Evolutionary conservation across 2,113 vertebrate genomes (phyloP).

Genomic region (Sisor rabdophorus): DNA sequence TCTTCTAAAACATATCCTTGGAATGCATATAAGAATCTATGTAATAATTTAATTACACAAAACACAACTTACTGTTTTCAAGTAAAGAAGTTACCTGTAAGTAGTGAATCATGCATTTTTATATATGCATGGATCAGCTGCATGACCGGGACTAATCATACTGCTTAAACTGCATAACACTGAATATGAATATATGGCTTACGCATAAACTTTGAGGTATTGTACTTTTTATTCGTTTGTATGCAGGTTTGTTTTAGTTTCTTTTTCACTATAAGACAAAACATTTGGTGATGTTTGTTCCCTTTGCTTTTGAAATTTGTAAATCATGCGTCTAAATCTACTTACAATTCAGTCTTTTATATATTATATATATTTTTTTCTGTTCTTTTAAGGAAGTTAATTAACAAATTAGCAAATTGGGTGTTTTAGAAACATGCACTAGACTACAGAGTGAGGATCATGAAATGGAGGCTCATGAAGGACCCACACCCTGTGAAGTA

Average conservation of each 20-base stretch:
- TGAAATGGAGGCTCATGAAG: background rate
- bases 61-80: slow-evolving; percentile 44
- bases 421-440: background rate
- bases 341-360: background rate
- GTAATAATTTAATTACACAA: slow-evolving; percentile 52
- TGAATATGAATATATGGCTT: slow-evolving; percentile 12
- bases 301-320: background rate
- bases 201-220: slow-evolving; percentile 4
- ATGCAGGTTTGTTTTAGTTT: background rate
- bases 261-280: background rate
- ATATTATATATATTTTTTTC: too few relatives aligned
- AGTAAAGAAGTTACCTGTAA: slow-evolving; percentile 44
- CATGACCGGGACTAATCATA: background rate
- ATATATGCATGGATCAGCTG: slow-evolving; percentile 40
- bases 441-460: background rate
- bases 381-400: too few relatives aligned
- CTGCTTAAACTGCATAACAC: background rate
- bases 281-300: background rate
- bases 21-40: slow-evolving; percentile 54
- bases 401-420: background rate
- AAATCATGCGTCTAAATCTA: background rate
- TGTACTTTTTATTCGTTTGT: background rate
- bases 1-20: slow-evolving; percentile 47
- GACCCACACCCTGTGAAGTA: background rate
- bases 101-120: slow-evolving; percentile 14